phyloP scores from a whole-genome alignment of 2,888 invertebrate genomes.

The Penaeus monodon region DNA sequence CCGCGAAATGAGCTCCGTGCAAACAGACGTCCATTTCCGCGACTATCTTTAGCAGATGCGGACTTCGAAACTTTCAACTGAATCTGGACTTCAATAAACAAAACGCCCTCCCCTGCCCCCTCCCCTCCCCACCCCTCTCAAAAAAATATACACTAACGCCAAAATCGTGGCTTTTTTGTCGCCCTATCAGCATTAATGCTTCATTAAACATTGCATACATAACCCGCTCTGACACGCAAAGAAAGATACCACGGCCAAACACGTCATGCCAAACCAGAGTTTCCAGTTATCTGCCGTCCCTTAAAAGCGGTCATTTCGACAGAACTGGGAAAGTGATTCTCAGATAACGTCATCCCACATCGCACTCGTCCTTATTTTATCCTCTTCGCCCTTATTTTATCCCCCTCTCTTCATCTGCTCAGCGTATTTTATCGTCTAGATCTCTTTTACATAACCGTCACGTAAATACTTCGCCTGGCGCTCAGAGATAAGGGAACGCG shows the following conservation, averaged over 20 bases:
- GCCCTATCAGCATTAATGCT: slow-evolving; percentile 54
- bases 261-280: background rate
- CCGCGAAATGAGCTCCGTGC: too few relatives aligned
- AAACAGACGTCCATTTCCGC: too few relatives aligned
- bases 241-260: slow-evolving; percentile 24
- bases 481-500: slow-evolving; percentile 26
- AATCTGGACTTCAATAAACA: too few relatives aligned
- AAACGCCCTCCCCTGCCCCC: too few relatives aligned
- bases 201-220: slow-evolving; percentile 56
- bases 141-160: slow-evolving; percentile 3
- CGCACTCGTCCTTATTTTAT: slow-evolving; percentile 9
- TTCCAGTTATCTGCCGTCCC: background rate
- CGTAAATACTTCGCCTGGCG: slow-evolving; percentile 33
- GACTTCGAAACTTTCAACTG: too few relatives aligned
- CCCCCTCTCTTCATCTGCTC: slow-evolving; percentile 32
- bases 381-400: slow-evolving; percentile 8
- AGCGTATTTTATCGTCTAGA: slow-evolving; percentile 29
- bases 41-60: too few relatives aligned
- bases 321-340: slow-evolving; percentile 23
- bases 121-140: too few relatives aligned
- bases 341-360: slow-evolving; percentile 26
- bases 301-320: background rate
- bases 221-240: slow-evolving; percentile 37
- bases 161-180: slow-evolving; percentile 14
- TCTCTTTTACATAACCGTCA: slow-evolving; percentile 42